Evolutionary conservation across 2,797 vertebrate genomes (phyloP), one percentile per base, ranked within the genome.

Genomic region (Nasua narica): DNA sequence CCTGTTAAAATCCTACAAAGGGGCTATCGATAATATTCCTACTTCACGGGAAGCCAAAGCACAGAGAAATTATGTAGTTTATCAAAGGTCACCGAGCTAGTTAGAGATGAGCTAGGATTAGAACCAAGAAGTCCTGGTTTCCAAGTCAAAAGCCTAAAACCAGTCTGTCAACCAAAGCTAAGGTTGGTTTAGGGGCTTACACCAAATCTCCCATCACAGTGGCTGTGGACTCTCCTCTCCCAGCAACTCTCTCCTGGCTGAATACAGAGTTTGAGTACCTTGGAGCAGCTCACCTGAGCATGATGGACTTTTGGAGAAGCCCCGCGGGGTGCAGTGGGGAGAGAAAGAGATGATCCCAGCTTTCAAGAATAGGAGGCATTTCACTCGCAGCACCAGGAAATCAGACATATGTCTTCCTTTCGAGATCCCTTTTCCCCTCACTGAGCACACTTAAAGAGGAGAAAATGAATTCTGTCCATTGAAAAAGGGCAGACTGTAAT

Each of bases 401-500:
- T 74, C 87, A 95, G 96, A 52, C 56, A 43, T 16, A 12, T 0
- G 2, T 81, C 85, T 89, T 60, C 6, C 35, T 87, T 40, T 5
- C 19, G 92, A 91, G 76, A 60, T 74, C 87, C 3, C 0, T 81
- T 81, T 91, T 86, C 52, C 83, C 92, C 50, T 97, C 84, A 21
- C 43, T 62, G 79, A 96, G 43, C 67, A 91, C 76, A 88, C 91
- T 96, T 90, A 76, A 70, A 88, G 84, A 69, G 37, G 35, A 96
- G 86, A 91, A 96, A 96, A 82, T 89, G 69, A 94, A 96, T 90
- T 87, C 32, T 92, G 21, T 91, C 78, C 70, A 19, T 84, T 56
- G 92, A 82, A 79, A 96, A 96, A 70, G 52, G 76, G 67, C 62
- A 91, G 29, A 23, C 58, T 86, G 79, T 91, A 96, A 96, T 97